phyloP scores from a whole-genome alignment of 1,140 invertebrate genomes.

The Polyergus mexicanus region DNA sequence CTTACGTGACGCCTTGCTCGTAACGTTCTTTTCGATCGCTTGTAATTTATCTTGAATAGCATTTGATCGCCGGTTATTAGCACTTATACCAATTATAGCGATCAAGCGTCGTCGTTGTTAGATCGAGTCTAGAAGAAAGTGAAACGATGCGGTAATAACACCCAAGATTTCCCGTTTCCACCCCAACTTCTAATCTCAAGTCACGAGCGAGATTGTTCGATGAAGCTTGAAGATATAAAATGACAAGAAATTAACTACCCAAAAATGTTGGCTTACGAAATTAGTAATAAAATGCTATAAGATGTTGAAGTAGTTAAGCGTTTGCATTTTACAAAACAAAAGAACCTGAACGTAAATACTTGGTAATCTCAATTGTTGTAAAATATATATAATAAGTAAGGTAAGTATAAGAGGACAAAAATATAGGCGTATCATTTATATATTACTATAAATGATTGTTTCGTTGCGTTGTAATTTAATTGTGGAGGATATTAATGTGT shows the following conservation, averaged over 20 bases:
- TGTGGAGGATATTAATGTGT: background rate
- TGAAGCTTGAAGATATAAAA: background rate
- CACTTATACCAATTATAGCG: constrained; percentile 43
- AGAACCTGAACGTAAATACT: background rate
- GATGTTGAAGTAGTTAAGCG: too few species aligned
- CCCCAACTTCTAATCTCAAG: background rate
- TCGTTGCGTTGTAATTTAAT: constrained; percentile 31
- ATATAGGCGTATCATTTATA: background rate
- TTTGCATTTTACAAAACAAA: background rate
- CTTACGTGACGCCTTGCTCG: constrained; percentile 7
- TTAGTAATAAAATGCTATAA: background rate
- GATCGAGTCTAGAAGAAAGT: constrained; percentile 34
- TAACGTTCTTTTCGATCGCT: constrained; percentile 17
- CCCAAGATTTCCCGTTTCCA: background rate
- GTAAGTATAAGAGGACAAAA: background rate
- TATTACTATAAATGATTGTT: constrained; percentile 10
- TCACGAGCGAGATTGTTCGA: background rate
- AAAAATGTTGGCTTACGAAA: background rate
- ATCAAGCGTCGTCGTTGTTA: constrained; percentile 10
- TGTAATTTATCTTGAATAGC: constrained; percentile 23
- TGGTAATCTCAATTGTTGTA: constrained; percentile 9
- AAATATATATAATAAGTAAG: background rate
- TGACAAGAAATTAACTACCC: constrained; percentile 25
- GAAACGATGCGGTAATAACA: constrained; percentile 53
- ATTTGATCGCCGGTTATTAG: constrained; percentile 39